A percentile compares a stretch with the other conserved stretches of the same genome.
phyloP scores from a whole-genome alignment of 2,113 vertebrate genomes.

The Excalfactoria chinensis region DNA sequence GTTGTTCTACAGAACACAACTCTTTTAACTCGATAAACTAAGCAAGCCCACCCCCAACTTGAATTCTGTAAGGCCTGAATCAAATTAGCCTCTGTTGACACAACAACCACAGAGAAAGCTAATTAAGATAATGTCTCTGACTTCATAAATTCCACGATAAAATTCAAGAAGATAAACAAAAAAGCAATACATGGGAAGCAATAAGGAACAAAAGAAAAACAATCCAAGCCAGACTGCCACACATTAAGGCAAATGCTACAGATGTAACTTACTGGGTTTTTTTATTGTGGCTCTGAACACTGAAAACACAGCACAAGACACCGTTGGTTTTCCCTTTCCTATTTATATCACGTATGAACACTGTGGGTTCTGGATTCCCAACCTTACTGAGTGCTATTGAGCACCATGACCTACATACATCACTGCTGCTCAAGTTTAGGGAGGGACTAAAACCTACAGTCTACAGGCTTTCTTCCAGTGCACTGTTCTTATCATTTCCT shows the following conservation, averaged over 20 bases:
- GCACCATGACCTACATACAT: not conserved
- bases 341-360: not conserved
- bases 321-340: not conserved
- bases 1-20: not conserved
- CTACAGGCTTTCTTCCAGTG: not conserved
- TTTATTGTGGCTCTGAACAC: not conserved
- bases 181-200: not conserved
- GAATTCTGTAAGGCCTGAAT: not conserved
- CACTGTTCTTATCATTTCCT: not conserved
- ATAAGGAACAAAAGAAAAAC: rapidly evolving
- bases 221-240: not conserved
- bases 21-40: not conserved
- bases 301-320: not conserved
- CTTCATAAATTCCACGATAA: not conserved
- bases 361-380: not conserved
- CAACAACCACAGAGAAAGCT: not conserved
- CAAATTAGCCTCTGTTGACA: not conserved
- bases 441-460: not conserved
- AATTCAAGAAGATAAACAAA: not conserved
- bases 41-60: not conserved
- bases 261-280: not conserved
- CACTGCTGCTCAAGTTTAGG: not conserved
- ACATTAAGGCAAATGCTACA: not conserved
- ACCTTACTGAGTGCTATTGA: not conserved
- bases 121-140: not conserved